Conservation (phyloP, 2,888 invertebrate genomes). For the Cheilosia pagana region DNA sequence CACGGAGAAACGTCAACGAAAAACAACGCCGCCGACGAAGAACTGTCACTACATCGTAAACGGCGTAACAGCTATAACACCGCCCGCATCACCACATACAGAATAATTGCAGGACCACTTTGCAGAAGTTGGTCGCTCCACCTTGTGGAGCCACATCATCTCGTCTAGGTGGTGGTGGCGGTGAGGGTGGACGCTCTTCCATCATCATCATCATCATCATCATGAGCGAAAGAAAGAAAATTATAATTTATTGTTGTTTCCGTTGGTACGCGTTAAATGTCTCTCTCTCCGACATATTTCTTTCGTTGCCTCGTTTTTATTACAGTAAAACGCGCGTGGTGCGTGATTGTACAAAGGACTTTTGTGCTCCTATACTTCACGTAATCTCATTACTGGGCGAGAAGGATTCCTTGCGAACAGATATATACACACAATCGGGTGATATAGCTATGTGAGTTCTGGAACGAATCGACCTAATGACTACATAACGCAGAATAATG, state of each 20-base stretch:
- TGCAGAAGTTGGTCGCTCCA: conserved; percentile 13
- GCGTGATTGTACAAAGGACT: conserved; percentile 65
- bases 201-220: conserved; percentile 36
- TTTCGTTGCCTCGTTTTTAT: conserved; percentile 56
- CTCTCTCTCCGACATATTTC: conserved; percentile 49
- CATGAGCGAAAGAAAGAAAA: conserved; percentile 55
- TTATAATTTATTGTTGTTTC: conserved; percentile 71
- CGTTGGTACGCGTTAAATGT: conserved; percentile 64
- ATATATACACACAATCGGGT: too few relatives aligned
- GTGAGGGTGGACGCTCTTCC: background rate
- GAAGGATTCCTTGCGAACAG: background rate
- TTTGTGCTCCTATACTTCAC: conserved; percentile 48
- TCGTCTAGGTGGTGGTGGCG: background rate
- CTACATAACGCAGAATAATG: conserved; percentile 56
- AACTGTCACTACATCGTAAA: conserved; percentile 62
- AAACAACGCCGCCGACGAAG: conserved; percentile 23
- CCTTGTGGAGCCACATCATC: conserved; percentile 18
- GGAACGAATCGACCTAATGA: conserved; percentile 48
- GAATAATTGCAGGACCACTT: conserved; percentile 42
- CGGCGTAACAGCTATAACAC: conserved; percentile 12
- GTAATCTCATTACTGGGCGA: conserved; percentile 49
- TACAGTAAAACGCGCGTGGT: conserved; percentile 51
- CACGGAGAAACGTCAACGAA: conserved; percentile 44
- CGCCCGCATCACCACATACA: conserved; percentile 15
- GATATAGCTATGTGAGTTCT: background rate